Percentiles rank a stretch among this genome's conserved stretches.
These are phyloP conservation scores for Eutolmus rufibarbis DNA, from an alignment of 2,888 invertebrate genomes.

Conservation along the genomic window DNA sequence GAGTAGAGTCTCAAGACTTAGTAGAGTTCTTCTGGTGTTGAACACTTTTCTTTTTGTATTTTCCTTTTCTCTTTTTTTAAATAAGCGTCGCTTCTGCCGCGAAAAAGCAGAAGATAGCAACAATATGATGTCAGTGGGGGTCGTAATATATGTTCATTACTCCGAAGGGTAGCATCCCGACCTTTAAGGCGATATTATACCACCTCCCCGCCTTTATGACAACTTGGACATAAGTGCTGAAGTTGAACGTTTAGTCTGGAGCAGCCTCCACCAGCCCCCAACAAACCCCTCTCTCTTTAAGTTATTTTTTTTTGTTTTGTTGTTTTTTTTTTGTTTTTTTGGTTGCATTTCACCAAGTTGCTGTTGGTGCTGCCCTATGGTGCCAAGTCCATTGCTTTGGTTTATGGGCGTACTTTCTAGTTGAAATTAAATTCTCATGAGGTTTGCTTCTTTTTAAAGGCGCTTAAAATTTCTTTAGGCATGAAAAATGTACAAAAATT, in stretches of 20 bases:
- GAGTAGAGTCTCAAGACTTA: not conserved
- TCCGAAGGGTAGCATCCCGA: not conserved
- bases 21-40: not conserved
- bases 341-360: not conserved
- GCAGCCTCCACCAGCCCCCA: not conserved
- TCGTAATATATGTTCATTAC: conserved; percentile 33
- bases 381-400: not conserved
- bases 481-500: conserved; percentile 11
- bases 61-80: not conserved
- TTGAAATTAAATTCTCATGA: conserved; percentile 25
- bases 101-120: not conserved
- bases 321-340: not conserved
- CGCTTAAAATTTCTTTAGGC: not conserved
- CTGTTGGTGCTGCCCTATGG: not conserved
- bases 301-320: not conserved
- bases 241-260: conserved; percentile 10
- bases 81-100: not conserved
- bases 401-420: conserved; percentile 5
- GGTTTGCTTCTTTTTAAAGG: conserved; percentile 17
- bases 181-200: conserved; percentile 19
- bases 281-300: not conserved
- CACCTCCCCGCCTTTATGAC: conserved; percentile 21
- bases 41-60: not conserved
- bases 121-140: conserved; percentile 21
- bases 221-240: conserved; percentile 32